phyloP scores from a whole-genome alignment of 2,888 invertebrate species.

The Caradrina kadenii region DNA sequence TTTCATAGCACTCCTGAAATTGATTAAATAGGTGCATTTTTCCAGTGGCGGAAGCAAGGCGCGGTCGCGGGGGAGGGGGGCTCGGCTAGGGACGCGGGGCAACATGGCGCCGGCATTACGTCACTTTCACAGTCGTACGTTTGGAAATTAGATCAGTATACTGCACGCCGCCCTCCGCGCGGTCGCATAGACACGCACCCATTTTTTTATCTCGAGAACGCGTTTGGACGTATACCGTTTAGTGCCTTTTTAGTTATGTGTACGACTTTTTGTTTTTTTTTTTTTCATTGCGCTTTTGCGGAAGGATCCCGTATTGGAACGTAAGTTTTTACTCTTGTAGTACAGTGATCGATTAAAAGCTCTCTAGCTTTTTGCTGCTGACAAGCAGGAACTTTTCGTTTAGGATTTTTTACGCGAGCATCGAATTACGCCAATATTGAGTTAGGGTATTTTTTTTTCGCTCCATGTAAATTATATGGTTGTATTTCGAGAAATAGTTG shows the following conservation, averaged over 20 bases:
- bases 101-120: constrained; percentile 87
- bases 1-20: constrained; percentile 82
- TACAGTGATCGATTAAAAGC: constrained; percentile 74
- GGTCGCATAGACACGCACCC: constrained; percentile 63
- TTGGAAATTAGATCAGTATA: constrained; percentile 88
- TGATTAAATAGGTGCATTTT: constrained; percentile 84
- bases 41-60: constrained; percentile 79
- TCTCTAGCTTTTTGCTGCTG: constrained; percentile 75
- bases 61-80: constrained; percentile 71
- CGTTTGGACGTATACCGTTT: constrained; percentile 71
- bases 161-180: constrained; percentile 75
- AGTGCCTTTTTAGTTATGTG: constrained; percentile 72
- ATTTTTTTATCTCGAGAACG: constrained; percentile 62
- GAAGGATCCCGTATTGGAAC: constrained; percentile 67
- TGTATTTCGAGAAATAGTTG: constrained; percentile 49
- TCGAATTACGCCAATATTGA: constrained; percentile 68
- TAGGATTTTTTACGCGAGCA: constrained; percentile 64
- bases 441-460: constrained; percentile 55
- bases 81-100: constrained; percentile 74
- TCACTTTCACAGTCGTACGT: constrained; percentile 87
- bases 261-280: constrained; percentile 70
- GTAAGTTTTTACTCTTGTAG: constrained; percentile 78
- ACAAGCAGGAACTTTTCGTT: constrained; percentile 70
- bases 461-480: constrained; percentile 57
- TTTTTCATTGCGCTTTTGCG: constrained; percentile 67